A percentile compares a stretch with the other conserved stretches of the same genome.
phyloP scores from a whole-genome alignment of 1,140 invertebrate genomes.

The Drosophila ercepeae region DNA sequence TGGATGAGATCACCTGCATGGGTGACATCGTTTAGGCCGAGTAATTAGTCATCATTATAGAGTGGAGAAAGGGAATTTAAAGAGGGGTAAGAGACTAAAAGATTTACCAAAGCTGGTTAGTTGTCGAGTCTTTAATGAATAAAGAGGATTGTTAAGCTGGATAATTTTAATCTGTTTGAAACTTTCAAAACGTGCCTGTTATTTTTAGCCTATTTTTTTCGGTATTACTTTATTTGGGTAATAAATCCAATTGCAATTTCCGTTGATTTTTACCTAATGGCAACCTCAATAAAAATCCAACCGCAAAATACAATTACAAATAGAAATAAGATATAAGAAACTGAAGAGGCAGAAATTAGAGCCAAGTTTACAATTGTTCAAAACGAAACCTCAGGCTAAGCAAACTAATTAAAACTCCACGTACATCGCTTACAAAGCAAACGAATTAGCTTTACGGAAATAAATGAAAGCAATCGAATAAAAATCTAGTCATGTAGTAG shows the following conservation, averaged over 20 bases:
- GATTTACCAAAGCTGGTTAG: neutral
- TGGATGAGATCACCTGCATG: constrained; percentile 45
- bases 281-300: constrained; percentile 14
- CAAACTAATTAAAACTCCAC: constrained; percentile 55
- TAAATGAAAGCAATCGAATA: constrained; percentile 19
- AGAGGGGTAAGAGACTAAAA: neutral
- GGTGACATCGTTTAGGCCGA: constrained; percentile 44
- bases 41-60: constrained; percentile 48
- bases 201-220: neutral
- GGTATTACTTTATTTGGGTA: neutral
- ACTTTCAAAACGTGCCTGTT: neutral
- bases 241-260: constrained; percentile 6
- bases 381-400: constrained; percentile 32
- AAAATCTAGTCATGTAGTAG: constrained; percentile 41
- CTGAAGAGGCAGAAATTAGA: constrained; percentile 48
- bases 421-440: constrained; percentile 18
- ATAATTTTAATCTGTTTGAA: neutral
- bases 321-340: constrained; percentile 51
- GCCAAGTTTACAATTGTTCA: constrained; percentile 1
- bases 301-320: constrained; percentile 61
- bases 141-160: neutral
- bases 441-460: constrained; percentile 13
- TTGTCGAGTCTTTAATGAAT: neutral
- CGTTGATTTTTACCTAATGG: constrained; percentile 3
- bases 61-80: constrained; percentile 25